Conservation (phyloP, 2,113 vertebrate species). For the Dasypus novemcinctus region DNA sequence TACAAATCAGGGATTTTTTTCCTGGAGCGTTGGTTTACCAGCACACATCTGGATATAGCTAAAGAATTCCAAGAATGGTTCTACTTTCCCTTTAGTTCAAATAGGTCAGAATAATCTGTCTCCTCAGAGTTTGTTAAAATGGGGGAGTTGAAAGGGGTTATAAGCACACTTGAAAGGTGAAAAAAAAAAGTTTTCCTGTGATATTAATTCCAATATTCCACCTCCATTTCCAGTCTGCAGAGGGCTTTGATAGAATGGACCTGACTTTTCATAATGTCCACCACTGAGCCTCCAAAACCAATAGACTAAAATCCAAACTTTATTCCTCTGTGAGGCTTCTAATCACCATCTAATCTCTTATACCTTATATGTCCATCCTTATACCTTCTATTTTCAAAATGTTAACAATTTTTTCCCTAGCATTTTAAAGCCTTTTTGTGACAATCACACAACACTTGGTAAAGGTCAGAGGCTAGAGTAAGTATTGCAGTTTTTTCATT, state of each 20-base stretch:
- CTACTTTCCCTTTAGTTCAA: background rate
- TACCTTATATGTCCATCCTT: background rate
- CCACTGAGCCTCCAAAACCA: background rate
- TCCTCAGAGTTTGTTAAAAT: background rate
- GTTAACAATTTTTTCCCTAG: background rate
- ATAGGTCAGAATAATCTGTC: background rate
- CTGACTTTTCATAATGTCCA: background rate
- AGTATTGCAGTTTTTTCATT: background rate
- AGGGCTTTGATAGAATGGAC: background rate
- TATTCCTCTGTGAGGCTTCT: background rate
- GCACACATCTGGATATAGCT: background rate
- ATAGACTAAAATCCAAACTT: background rate
- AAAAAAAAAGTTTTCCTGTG: background rate
- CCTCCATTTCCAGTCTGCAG: background rate
- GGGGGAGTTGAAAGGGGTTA: background rate
- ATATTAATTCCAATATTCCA: background rate
- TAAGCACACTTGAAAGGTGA: background rate
- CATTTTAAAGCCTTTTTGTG: background rate
- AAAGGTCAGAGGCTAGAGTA: background rate
- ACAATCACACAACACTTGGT: background rate
- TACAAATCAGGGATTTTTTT: background rate
- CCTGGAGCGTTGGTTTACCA: background rate
- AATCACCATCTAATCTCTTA: background rate
- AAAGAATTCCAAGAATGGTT: background rate
- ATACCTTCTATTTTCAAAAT: background rate